These are phyloP conservation scores for Polia nebulosa DNA, from an alignment of 2,888 invertebrate genomes.

Conservation along the genomic window DNA sequence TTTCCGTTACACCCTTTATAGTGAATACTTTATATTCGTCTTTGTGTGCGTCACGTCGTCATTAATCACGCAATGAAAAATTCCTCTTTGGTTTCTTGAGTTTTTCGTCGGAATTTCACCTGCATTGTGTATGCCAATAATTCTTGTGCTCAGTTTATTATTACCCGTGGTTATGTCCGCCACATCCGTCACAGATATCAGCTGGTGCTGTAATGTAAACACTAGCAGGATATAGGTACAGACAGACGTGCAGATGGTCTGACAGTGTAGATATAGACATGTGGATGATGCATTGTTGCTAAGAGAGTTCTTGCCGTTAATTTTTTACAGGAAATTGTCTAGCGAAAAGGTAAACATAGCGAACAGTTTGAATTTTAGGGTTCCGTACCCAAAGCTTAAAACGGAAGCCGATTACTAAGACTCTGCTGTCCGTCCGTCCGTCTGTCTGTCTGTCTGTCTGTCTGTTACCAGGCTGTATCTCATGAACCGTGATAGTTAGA, in stretches of 20 bases:
- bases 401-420: too few species aligned
- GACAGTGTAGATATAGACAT: background rate
- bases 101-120: conserved; percentile 43
- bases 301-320: conserved; percentile 14
- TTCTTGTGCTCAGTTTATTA: conserved; percentile 47
- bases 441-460: too few species aligned
- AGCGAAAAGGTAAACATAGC: too few species aligned
- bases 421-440: too few species aligned
- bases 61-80: conserved; percentile 33
- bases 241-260: conserved; percentile 43
- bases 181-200: conserved; percentile 58
- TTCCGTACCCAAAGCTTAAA: too few species aligned
- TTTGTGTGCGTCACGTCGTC: background rate
- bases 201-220: conserved; percentile 48
- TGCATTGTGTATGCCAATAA: conserved; percentile 52
- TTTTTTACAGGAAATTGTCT: background rate
- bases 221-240: conserved; percentile 35
- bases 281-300: conserved; percentile 32
- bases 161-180: conserved; percentile 44
- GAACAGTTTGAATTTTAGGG: background rate
- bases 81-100: background rate
- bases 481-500: too few species aligned
- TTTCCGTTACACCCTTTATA: too few species aligned
- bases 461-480: too few species aligned
- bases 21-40: too few species aligned